Base-by-base conservation (phyloP, 2,888 invertebrate genomes). In the Meliscaeva auricollis region DNA sequence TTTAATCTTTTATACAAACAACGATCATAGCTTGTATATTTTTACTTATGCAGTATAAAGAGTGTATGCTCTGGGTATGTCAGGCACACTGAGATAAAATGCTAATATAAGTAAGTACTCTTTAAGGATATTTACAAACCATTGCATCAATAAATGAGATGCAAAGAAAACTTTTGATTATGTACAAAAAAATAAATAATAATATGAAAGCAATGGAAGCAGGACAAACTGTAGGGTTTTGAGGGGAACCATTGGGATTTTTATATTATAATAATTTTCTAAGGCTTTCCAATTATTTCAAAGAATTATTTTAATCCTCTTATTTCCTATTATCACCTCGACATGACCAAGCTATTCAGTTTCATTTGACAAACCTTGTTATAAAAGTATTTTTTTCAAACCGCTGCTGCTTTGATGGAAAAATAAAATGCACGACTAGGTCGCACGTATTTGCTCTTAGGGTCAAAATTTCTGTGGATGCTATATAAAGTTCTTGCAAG, bases 1-100 rank as follows among this genome's bases (percentile, higher is more conserved):
- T 50, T 83, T 58, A 69, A 56, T 69, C 56, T 64, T 78, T 50
- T 54, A 78, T 38, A 74, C 74, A 74, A 83, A 78, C 74, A 26
- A 30, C 44, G 74, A 58, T 78, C 50, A 78, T 35, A 72, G 66
- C 60, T 73, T 73, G 58, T 35, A 72, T 68, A 76, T 72, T 66
- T 62, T 62, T 44, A 5, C 26, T 26, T 41, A 17, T 1, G 9
- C 7, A 11, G 7, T 72, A 73, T 20, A 11, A 50, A 76, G 72
- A 50, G 75, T 64, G 35, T 74, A 26, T n/a, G n/a, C 56, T n/a
- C 48, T 46, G 20, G 44, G 48, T 52, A 20, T 22, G 60, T 58
- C 48, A 22, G 73, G 52, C 73, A 17, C 44, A 52, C 74, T 60
- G 26, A 68, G 73, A 77, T 77, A 56, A 82, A 82, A 82, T 82